These are phyloP conservation scores for Rugalucina vietnamica DNA, from an alignment of 2,888 invertebrate species.

Conservation along the genomic window DNA sequence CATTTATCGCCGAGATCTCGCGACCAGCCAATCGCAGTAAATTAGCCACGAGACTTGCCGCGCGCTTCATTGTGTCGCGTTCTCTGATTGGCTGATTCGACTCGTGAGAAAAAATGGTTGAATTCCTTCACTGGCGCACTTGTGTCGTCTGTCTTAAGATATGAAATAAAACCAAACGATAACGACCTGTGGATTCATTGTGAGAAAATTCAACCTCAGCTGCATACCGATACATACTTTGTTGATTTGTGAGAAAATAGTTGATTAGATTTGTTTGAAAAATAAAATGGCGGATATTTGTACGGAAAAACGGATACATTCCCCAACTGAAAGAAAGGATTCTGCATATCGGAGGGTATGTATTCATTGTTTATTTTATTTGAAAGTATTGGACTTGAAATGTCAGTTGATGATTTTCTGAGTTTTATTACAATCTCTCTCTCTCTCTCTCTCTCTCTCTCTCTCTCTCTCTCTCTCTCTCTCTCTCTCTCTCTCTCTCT, in stretches of 20 bases:
- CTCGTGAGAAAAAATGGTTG: constrained; percentile 78
- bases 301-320: constrained; percentile 43
- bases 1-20: constrained; percentile 51
- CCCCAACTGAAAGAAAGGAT: constrained; percentile 60
- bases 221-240: background rate
- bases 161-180: constrained; percentile 69
- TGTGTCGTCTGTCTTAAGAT: constrained; percentile 70
- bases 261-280: background rate
- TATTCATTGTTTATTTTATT: too few species aligned
- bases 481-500: constrained; percentile 17
- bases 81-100: constrained; percentile 74
- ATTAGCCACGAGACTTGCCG: constrained; percentile 58
- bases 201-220: background rate
- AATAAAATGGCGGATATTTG: constrained; percentile 52
- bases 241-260: background rate
- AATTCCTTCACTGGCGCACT: constrained; percentile 76
- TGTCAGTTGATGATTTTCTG: too few species aligned
- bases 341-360: constrained; percentile 63
- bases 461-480: constrained; percentile 21
- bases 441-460: background rate
- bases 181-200: constrained; percentile 61
- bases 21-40: constrained; percentile 61
- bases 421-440: background rate
- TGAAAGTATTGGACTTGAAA: too few species aligned
- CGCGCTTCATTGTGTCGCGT: constrained; percentile 42